Evolutionary conservation across 2,113 vertebrate genomes (phyloP).

Genomic region (Pomatostomus ruficeps): DNA sequence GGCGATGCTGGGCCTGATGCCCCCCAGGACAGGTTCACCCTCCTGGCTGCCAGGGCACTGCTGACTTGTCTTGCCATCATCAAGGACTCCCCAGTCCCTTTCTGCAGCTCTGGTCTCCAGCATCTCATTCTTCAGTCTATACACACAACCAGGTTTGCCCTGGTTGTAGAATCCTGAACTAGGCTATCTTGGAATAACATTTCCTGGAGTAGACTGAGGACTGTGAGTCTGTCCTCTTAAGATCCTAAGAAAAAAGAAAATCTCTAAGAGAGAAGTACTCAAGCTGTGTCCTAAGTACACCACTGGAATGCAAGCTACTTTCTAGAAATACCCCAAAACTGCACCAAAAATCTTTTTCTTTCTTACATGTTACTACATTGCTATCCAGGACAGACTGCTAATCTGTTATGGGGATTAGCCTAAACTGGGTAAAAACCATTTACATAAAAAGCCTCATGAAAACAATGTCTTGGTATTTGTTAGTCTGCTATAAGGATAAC

Average conservation of each 20-base stretch:
- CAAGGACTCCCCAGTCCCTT: not conserved
- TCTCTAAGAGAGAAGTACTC: not conserved
- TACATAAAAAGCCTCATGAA: not conserved
- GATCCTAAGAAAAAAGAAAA: not conserved
- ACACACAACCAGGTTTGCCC: not conserved
- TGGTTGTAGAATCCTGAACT: not conserved
- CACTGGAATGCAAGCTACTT: not conserved
- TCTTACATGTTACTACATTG: not conserved
- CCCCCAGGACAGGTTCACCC: not conserved
- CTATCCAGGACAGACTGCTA: not conserved
- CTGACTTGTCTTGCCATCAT: rapidly evolving
- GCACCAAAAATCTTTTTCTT: not conserved
- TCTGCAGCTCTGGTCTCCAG: not conserved
- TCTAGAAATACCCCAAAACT: not conserved
- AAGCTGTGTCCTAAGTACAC: not conserved
- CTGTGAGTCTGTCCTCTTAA: not conserved
- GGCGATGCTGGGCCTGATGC: not conserved
- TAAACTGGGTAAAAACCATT: not conserved
- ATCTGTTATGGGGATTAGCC: not conserved
- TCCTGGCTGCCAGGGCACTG: not conserved
- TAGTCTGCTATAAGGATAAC: not conserved
- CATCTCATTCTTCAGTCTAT: not conserved
- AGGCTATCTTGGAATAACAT: not conserved
- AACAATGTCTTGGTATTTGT: not conserved
- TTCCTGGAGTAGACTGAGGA: not conserved